These are phyloP conservation scores for Synanthedon myopaeformis DNA, from an alignment of 2,888 invertebrate species.

Conservation along the genomic window DNA sequence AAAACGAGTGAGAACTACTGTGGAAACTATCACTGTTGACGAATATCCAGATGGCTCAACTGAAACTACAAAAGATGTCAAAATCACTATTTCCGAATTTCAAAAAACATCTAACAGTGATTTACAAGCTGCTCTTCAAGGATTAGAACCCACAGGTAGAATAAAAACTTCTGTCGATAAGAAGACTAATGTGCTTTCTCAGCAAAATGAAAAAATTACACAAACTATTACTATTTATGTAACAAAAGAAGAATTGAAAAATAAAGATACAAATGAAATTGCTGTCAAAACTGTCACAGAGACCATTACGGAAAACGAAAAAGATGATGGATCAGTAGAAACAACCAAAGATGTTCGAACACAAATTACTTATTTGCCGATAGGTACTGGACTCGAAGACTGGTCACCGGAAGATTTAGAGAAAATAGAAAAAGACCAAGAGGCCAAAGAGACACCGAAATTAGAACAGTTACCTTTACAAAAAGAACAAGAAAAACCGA, in stretches of 20 bases:
- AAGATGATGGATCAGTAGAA: conserved; percentile 51
- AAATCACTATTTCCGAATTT: conserved; percentile 63
- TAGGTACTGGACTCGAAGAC: conserved; percentile 55
- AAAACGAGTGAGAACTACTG: conserved; percentile 70
- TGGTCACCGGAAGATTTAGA: conserved; percentile 58
- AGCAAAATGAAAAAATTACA: conserved; percentile 53
- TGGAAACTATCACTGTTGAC: conserved; percentile 61
- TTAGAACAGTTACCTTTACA: conserved; percentile 24
- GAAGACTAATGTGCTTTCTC: conserved; percentile 58
- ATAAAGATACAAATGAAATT: conserved; percentile 42
- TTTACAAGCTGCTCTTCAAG: conserved; percentile 57
- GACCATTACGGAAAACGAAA: conserved; percentile 55
- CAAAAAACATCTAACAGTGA: conserved; percentile 59
- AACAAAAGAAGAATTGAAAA: conserved; percentile 57
- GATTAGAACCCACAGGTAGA: conserved; percentile 49
- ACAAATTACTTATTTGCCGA: conserved; percentile 60
- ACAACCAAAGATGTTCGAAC: conserved; percentile 61
- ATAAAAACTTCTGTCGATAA: conserved; percentile 55
- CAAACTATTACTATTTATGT: conserved; percentile 53
- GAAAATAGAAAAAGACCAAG: conserved; percentile 44
- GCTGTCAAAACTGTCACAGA: conserved; percentile 60
- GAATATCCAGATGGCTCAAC: conserved; percentile 67
- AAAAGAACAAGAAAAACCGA: conserved; percentile 23
- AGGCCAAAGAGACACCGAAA: conserved; percentile 24
- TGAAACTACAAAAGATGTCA: conserved; percentile 66